Percentiles rank a stretch among this genome's conserved stretches.
Evolutionary conservation across 2,113 vertebrate genomes (phyloP).

Genomic region (Macrotis lagotis): DNA sequence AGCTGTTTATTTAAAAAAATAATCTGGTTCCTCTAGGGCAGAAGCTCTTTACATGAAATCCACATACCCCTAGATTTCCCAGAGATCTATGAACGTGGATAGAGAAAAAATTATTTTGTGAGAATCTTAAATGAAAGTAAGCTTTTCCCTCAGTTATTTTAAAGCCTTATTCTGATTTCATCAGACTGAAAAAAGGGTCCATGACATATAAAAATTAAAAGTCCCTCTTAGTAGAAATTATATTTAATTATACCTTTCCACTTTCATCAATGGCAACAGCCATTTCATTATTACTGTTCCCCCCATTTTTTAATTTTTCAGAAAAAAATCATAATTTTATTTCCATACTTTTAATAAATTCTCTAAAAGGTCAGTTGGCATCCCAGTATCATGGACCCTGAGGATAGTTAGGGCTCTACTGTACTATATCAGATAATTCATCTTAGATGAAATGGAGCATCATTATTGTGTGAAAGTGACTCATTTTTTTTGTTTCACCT

Average conservation of each 20-base stretch:
- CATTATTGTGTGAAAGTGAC: no score
- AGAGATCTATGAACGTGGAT: background rate
- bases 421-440: background rate
- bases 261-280: slow-evolving; percentile 2
- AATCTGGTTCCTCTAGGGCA: slow-evolving; percentile 1
- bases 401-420: background rate
- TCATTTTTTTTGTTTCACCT: no score
- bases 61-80: background rate
- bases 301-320: background rate
- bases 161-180: background rate
- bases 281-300: background rate
- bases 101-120: background rate
- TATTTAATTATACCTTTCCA: slow-evolving; percentile 27
- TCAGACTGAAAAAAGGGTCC: background rate
- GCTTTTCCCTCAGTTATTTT: background rate
- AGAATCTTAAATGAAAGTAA: background rate
- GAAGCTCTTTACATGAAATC: background rate
- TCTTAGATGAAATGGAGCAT: background rate
- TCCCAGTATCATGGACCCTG: background rate
- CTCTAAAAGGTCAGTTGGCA: slow-evolving; percentile 2
- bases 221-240: background rate
- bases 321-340: background rate
- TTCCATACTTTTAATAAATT: slow-evolving; percentile 32
- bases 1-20: background rate
- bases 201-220: background rate